These are phyloP conservation scores for Rhynchonycteris naso DNA, from an alignment of 2,797 vertebrate species.

Conservation along the genomic window DNA sequence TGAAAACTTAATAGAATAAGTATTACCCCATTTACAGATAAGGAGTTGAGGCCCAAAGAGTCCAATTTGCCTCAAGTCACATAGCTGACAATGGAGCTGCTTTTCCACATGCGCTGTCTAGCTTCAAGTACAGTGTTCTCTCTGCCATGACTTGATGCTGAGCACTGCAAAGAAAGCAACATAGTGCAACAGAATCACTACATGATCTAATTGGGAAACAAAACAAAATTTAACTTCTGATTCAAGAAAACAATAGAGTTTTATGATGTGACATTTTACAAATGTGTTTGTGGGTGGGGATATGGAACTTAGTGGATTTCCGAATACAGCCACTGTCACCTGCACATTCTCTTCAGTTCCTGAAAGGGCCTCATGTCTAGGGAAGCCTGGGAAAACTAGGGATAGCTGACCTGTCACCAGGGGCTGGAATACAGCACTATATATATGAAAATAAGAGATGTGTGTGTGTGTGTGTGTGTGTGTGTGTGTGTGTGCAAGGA, in stretches of 20 bases:
- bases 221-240: slow-evolving; percentile 19
- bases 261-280: background rate
- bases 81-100: background rate
- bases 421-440: background rate
- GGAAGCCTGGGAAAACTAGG: background rate
- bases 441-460: background rate
- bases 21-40: slow-evolving; percentile 5
- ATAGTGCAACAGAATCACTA: background rate
- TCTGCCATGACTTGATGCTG: background rate
- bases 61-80: background rate
- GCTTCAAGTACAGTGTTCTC: background rate
- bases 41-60: background rate
- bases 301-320: background rate
- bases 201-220: background rate
- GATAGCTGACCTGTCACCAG: background rate
- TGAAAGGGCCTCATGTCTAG: background rate
- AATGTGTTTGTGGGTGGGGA: background rate
- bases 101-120: background rate
- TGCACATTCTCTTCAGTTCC: background rate
- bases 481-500: no score
- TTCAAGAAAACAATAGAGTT: background rate
- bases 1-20: slow-evolving; percentile 1
- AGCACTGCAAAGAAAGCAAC: background rate
- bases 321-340: background rate
- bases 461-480: no score